Conservation (phyloP, 2,113 vertebrate genomes). For the cat (Felis catus) region DNA sequence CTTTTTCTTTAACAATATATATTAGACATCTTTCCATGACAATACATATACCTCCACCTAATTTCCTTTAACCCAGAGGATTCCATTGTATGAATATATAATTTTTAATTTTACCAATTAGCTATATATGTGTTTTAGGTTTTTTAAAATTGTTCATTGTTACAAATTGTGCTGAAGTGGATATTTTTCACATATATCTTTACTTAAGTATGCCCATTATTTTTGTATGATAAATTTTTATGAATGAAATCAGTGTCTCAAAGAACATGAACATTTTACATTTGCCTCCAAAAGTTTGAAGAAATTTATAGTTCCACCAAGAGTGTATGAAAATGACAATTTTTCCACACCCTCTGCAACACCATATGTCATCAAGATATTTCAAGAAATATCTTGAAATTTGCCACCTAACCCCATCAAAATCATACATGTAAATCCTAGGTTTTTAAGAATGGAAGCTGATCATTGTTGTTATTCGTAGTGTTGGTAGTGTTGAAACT, state of each 20-base stretch:
- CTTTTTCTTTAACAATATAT: not conserved
- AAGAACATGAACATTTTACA: not conserved
- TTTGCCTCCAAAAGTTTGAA: not conserved
- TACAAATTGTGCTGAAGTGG: not conserved
- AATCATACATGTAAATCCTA: not conserved
- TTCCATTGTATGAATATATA: not conserved
- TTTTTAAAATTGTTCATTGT: not conserved
- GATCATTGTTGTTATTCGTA: not conserved
- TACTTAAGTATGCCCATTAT: not conserved
- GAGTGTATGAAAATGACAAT: not conserved
- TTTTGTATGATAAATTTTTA: conserved; percentile 11
- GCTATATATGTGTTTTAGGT: not conserved
- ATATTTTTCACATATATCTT: not conserved
- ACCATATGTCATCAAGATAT: not conserved
- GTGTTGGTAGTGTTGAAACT: not conserved
- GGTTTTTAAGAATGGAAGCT: not conserved
- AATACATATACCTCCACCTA: not conserved
- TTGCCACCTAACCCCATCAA: not conserved
- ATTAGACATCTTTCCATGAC: not conserved
- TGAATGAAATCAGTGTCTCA: not conserved
- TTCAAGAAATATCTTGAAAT: not conserved
- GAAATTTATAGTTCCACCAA: not conserved
- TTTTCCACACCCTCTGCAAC: not conserved
- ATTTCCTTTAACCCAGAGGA: conserved; percentile 12
- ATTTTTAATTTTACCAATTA: not conserved